phyloP scores from a whole-genome alignment of 2,113 vertebrate species.

The Actenoides hombroni region DNA sequence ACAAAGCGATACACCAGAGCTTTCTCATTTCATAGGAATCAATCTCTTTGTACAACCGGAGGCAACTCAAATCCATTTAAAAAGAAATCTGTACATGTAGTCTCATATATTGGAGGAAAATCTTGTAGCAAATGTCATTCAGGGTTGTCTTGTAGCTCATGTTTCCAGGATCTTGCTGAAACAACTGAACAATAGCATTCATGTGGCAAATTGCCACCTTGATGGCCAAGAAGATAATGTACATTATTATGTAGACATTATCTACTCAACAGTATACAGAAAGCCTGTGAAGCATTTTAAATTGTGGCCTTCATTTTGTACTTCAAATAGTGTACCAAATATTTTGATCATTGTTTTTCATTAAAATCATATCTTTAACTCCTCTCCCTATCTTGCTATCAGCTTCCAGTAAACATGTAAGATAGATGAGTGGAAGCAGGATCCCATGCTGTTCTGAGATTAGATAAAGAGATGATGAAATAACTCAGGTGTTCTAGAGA shows the following conservation, averaged over 20 bases:
- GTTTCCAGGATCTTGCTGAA: neutral
- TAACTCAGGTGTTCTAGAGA: constrained; percentile 20
- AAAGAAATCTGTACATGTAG: neutral
- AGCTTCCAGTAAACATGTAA: neutral
- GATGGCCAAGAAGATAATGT: neutral
- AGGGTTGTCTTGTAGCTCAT: neutral
- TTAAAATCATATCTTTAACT: constrained; percentile 12
- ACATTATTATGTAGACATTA: neutral
- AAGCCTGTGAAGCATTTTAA: neutral
- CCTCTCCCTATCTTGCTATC: neutral
- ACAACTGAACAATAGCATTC: neutral
- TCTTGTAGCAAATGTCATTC: neutral
- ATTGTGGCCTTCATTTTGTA: neutral
- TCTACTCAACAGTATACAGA: neutral
- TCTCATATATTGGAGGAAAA: neutral
- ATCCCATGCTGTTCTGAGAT: constrained; percentile 13
- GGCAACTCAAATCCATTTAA: constrained; percentile 28
- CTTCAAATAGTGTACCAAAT: neutral
- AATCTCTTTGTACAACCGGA: constrained; percentile 35
- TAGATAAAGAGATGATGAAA: constrained; percentile 50
- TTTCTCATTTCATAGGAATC: constrained; percentile 20
- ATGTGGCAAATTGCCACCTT: neutral
- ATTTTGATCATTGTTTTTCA: constrained; percentile 28
- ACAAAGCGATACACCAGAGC: neutral
- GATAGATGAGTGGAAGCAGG: constrained; percentile 7